Percentiles rank a stretch among this genome's conserved stretches.
These are phyloP conservation scores for Neria commutata DNA, from an alignment of 2,888 invertebrate species.

Conservation along the genomic window DNA sequence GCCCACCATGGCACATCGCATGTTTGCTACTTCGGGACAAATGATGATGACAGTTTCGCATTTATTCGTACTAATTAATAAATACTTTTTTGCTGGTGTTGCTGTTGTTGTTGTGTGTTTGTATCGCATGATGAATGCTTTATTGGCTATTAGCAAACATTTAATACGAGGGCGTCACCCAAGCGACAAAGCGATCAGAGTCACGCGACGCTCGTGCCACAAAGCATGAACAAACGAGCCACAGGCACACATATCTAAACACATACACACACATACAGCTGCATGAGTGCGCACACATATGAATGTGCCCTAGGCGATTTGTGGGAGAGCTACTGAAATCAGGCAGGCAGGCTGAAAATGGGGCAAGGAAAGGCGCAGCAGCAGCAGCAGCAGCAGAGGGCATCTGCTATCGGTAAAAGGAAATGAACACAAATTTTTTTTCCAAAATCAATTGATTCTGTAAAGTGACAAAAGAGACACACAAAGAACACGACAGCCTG, in stretches of 20 bases:
- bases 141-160: slow-evolving; percentile 54
- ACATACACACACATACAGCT: slow-evolving; percentile 35
- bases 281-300: neutral
- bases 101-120: slow-evolving; percentile 18
- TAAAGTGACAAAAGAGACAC: slow-evolving; percentile 47
- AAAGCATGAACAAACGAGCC: slow-evolving; percentile 13
- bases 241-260: slow-evolving; percentile 13
- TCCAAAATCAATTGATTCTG: slow-evolving; percentile 50
- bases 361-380: neutral
- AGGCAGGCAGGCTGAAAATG: no score
- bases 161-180: slow-evolving; percentile 35
- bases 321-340: no score
- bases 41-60: slow-evolving; percentile 48
- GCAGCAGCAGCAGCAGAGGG: neutral
- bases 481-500: neutral
- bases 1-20: neutral
- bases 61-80: slow-evolving; percentile 55
- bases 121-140: slow-evolving; percentile 38
- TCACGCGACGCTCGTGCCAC: slow-evolving; percentile 11
- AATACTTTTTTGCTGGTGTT: slow-evolving; percentile 33
- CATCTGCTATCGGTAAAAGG: neutral
- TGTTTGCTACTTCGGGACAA: slow-evolving; percentile 25
- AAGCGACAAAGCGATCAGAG: slow-evolving; percentile 23
- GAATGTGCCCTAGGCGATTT: neutral
- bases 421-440: neutral